Conservation (phyloP, 2,888 invertebrate species). For the Polia nebulosa region DNA sequence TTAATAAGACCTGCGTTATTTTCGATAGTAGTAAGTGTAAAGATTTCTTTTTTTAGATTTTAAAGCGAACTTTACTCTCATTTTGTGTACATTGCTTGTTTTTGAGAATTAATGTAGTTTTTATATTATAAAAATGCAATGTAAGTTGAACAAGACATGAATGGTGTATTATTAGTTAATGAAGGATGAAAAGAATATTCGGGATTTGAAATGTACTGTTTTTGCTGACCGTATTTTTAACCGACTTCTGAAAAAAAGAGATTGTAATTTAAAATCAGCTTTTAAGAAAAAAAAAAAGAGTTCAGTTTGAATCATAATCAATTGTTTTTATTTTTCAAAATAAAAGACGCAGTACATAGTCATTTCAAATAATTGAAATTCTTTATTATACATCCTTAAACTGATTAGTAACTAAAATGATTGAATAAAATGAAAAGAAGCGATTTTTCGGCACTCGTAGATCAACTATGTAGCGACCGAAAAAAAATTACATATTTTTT, state of each 20-base stretch:
- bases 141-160: constrained; percentile 37
- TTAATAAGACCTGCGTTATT: constrained; percentile 53
- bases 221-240: constrained; percentile 10
- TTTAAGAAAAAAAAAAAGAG: too few species aligned
- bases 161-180: constrained; percentile 39
- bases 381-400: constrained; percentile 13
- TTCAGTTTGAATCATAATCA: constrained; percentile 11
- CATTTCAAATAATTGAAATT: constrained; percentile 33
- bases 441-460: constrained; percentile 51
- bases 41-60: constrained; percentile 41
- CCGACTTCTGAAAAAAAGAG: too few species aligned
- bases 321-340: not conserved
- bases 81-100: constrained; percentile 54
- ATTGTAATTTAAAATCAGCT: too few species aligned
- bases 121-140: constrained; percentile 35
- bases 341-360: not conserved
- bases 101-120: constrained; percentile 35
- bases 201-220: constrained; percentile 39
- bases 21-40: constrained; percentile 51
- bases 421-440: constrained; percentile 21
- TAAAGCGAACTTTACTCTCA: constrained; percentile 20
- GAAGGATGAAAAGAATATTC: constrained; percentile 28
- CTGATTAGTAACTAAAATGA: constrained; percentile 48
- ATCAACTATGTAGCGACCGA: constrained; percentile 17
- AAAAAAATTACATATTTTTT: constrained; percentile 47